Conservation (phyloP, 2,888 invertebrate species). For the Cosmopolites sordidus region DNA sequence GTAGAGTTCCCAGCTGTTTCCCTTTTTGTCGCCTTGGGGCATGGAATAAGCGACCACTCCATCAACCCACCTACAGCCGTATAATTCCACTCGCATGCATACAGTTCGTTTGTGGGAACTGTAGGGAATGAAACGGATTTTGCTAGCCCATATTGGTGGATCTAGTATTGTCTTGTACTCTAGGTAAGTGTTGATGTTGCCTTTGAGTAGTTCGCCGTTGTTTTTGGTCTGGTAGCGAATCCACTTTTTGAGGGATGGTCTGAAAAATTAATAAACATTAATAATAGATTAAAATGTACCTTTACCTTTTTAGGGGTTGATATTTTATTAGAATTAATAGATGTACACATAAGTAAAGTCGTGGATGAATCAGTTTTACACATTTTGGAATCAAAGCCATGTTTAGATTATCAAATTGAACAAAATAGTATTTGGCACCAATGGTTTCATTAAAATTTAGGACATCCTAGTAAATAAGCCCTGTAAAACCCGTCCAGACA, state of each 20-base stretch:
- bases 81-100: conserved; percentile 86
- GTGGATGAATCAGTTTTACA: too few relatives aligned
- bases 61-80: conserved; percentile 82
- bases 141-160: conserved; percentile 80
- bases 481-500: too few relatives aligned
- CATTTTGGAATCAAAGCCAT: too few relatives aligned
- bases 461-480: too few relatives aligned
- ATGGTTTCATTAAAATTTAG: too few relatives aligned
- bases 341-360: too few relatives aligned
- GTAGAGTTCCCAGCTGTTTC: conserved; percentile 71
- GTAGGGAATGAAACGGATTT: conserved; percentile 80
- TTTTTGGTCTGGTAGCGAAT: conserved; percentile 69
- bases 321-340: too few relatives aligned
- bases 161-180: conserved; percentile 71
- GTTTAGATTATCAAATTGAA: too few relatives aligned
- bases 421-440: too few relatives aligned
- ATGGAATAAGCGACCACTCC: conserved; percentile 81
- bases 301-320: too few relatives aligned
- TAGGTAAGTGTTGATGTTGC: conserved; percentile 81
- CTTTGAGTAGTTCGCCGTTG: conserved; percentile 70
- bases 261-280: conserved; percentile 24
- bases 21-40: conserved; percentile 78
- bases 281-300: too few relatives aligned
- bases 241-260: conserved; percentile 76
- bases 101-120: conserved; percentile 79